phyloP scores from a whole-genome alignment of 2,113 vertebrate genomes.

The Prochilodus magdalenae region DNA sequence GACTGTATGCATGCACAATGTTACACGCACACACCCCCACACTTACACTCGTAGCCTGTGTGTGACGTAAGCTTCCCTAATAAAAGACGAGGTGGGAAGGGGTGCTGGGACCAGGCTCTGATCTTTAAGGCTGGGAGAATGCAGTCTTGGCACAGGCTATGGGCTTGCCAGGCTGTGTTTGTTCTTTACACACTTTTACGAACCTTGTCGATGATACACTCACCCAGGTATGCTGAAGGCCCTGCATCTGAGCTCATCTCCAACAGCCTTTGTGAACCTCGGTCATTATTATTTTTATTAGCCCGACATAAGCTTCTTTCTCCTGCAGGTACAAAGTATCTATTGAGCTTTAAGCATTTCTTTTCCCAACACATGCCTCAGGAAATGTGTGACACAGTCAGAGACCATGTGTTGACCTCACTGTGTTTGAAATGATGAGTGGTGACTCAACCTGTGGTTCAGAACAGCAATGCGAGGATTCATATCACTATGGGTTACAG shows the following conservation, averaged over 20 bases:
- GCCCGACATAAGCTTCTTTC: not conserved
- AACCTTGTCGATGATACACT: slow-evolving; percentile 48
- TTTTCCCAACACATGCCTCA: not conserved
- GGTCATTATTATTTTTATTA: slow-evolving; percentile 8
- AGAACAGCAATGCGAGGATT: not conserved
- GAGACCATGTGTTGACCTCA: not conserved
- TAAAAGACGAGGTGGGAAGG: slow-evolving; percentile 33
- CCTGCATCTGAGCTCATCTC: slow-evolving; percentile 34
- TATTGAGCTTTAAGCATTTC: not conserved
- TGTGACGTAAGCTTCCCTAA: slow-evolving; percentile 42
- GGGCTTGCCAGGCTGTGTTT: slow-evolving; percentile 33
- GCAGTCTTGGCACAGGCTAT: slow-evolving; percentile 49
- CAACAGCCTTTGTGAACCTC: not conserved
- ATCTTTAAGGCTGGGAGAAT: slow-evolving; percentile 43
- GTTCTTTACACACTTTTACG: slow-evolving; percentile 48
- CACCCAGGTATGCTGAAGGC: slow-evolving; percentile 39
- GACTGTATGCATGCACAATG: not conserved
- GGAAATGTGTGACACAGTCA: not conserved
- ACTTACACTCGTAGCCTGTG: slow-evolving; percentile 33
- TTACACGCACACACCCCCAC: not conserved
- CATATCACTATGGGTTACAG: slow-evolving; percentile 12
- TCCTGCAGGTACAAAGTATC: not conserved
- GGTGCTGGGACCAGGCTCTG: not conserved
- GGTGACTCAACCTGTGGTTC: not conserved
- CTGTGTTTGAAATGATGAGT: not conserved